Evolutionary conservation across 2,888 invertebrate species (phyloP), one percentile per base, ranked within the genome.

Genomic region (Eubasilissa splendida): DNA sequence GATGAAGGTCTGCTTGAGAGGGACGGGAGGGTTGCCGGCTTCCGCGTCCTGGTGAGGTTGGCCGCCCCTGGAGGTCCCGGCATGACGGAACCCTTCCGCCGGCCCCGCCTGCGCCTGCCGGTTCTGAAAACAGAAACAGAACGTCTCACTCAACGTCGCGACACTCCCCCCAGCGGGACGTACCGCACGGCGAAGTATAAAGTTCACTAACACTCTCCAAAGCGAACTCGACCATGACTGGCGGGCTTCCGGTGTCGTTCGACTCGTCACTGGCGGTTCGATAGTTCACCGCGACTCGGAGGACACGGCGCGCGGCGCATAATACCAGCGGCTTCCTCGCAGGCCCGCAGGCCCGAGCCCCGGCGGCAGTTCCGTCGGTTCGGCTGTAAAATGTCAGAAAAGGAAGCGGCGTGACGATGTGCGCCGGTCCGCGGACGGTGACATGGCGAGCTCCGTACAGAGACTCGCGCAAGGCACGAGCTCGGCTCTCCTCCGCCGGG

Each of bases 21-120:
- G 90, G 68, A 90, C 86, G 0, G 90, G 90, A 14, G 91, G 90
- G 85, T 90, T 90, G 1, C 88, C 88, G 0, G 88, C 88, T 77
- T 80, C 73, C 54, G 90, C 89, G 85, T 89, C 89, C 81, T 88
- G 89, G 84, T 91, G 91, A 14, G 76, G 76, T 14, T 77, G 63
- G 54, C 73, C 65, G 63, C 53, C 63, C 60, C 83, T 60, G 50
- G 79, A 81, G 8, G 81, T 65, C 42, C 83, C 81, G 54, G 81
- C 81, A 60, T 83, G 81, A n/a, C 83, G 83, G 81, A 79, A 81
- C 53, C 78, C 82, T 58, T 83, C 83, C 31, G 76, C 54, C 22
- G 83, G 53, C 50, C 74, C 77, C 53, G 66, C 78, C 65, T 83
- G 83, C 65, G 71, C 74, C 79, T 83, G 83, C 58, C 74, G 76